Percentiles rank a stretch among this genome's conserved stretches.
Evolutionary conservation across 2,113 vertebrate genomes (phyloP).

Genomic region (Micromys minutus): DNA sequence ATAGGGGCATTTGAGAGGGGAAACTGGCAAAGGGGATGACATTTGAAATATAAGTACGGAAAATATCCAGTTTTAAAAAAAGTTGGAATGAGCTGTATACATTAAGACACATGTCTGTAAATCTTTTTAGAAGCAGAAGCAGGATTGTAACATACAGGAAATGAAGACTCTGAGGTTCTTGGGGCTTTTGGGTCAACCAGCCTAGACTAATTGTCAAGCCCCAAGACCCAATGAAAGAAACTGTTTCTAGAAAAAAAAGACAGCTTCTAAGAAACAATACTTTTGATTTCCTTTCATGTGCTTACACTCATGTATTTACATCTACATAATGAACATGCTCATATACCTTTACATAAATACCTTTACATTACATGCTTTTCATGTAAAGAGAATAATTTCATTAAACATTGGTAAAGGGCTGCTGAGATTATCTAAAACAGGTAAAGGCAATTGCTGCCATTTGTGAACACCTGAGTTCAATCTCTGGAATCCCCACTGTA

Average conservation of each 20-base stretch:
- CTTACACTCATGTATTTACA: not conserved
- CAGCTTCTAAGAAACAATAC: not conserved
- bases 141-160: not conserved
- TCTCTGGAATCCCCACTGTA: not conserved
- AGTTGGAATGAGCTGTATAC: not conserved
- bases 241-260: not conserved
- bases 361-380: too few relatives aligned
- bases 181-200: not conserved
- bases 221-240: not conserved
- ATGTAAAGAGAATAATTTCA: not conserved
- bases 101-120: not conserved
- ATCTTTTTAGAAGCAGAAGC: not conserved
- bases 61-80: too few relatives aligned
- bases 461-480: not conserved
- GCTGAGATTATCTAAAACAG: not conserved
- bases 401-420: not conserved
- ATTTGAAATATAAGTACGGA: too few relatives aligned
- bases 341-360: not conserved
- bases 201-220: not conserved
- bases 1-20: too few relatives aligned
- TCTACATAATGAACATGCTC: not conserved
- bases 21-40: too few relatives aligned
- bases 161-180: not conserved
- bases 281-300: not conserved
- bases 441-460: not conserved